Percentiles rank a stretch among this genome's conserved stretches.
Evolutionary conservation across 2,888 invertebrate species (phyloP).

Genomic region (Agriotes lineatus): DNA sequence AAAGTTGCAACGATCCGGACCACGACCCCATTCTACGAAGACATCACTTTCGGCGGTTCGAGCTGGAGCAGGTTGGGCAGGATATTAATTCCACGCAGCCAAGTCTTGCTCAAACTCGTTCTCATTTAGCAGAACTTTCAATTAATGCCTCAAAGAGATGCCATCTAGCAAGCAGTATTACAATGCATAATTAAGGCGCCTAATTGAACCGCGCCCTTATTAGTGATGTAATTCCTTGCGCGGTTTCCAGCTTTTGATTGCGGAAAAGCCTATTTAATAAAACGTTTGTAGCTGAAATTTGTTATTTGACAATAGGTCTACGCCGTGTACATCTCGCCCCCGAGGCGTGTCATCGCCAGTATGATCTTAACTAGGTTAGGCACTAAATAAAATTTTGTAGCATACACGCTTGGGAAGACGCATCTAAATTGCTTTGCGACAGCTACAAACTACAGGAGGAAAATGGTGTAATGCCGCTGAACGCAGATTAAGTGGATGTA

Average conservation of each 20-base stretch:
- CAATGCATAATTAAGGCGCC: conserved; percentile 21
- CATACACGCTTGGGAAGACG: too few species aligned
- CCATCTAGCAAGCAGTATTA: conserved; percentile 11
- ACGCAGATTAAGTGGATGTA: too few species aligned
- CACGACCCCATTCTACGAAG: too few species aligned
- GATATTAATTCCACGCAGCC: background rate
- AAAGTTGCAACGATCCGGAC: too few species aligned
- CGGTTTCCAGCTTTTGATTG: conserved; percentile 14
- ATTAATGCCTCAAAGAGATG: conserved; percentile 20
- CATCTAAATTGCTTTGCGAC: too few species aligned
- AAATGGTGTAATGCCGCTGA: too few species aligned
- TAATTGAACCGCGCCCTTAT: conserved; percentile 23
- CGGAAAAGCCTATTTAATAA: conserved; percentile 15
- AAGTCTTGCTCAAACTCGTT: background rate
- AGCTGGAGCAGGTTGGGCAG: background rate
- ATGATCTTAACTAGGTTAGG: too few species aligned
- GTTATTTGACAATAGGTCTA: background rate
- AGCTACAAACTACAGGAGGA: too few species aligned
- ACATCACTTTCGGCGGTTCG: too few species aligned
- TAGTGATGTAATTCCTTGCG: conserved; percentile 9
- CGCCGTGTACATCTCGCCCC: background rate
- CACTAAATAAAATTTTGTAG: too few species aligned
- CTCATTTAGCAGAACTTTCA: conserved; percentile 7
- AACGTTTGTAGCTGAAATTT: background rate
- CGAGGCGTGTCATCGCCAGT: conserved; percentile 4